These are phyloP conservation scores for Trichacis sp. DNA, from an alignment of 2,888 invertebrate genomes.

Conservation along the genomic window DNA sequence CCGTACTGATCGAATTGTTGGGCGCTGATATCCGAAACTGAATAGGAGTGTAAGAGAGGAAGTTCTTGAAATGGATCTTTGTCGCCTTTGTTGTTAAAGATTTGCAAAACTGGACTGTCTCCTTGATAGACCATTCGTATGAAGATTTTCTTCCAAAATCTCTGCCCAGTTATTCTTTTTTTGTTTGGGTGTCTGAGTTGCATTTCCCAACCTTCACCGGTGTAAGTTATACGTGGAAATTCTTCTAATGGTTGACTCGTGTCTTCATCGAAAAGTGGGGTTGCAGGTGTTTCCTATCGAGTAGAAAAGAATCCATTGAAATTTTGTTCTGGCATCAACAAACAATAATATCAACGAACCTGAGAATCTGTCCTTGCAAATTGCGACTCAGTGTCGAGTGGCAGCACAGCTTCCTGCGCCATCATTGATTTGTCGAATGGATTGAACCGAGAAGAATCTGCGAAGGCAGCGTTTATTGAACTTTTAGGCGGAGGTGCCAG, in stretches of 20 bases:
- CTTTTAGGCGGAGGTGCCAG: slow-evolving; percentile 81
- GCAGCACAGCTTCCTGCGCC: slow-evolving; percentile 61
- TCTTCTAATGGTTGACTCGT: slow-evolving; percentile 91
- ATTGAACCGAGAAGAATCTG: slow-evolving; percentile 80
- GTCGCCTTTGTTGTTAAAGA: slow-evolving; percentile 85
- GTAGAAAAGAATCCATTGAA: too few species aligned
- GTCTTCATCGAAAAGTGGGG: slow-evolving; percentile 94
- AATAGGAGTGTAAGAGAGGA: slow-evolving; percentile 93
- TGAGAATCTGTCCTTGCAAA: slow-evolving; percentile 65
- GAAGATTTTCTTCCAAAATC: slow-evolving; percentile 98
- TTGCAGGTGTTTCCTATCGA: slow-evolving; percentile 88
- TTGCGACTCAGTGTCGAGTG: slow-evolving; percentile 60
- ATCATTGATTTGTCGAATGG: slow-evolving; percentile 79
- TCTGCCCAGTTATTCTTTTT: slow-evolving; percentile 94
- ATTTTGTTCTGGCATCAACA: too few species aligned
- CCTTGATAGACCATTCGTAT: slow-evolving; percentile 83
- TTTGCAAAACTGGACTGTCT: slow-evolving; percentile 87
- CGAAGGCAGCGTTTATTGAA: slow-evolving; percentile 70
- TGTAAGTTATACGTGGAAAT: slow-evolving; percentile 84
- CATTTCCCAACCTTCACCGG: slow-evolving; percentile 95
- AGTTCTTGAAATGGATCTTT: slow-evolving; percentile 96
- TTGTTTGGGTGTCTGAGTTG: slow-evolving; percentile 95
- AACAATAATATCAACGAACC: too few species aligned
- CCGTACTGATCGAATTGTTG: slow-evolving; percentile 99
- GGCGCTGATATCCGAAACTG: slow-evolving; percentile 92